Conservation (phyloP, 2,888 invertebrate genomes). For the Mimumesa dahlbomi region DNA sequence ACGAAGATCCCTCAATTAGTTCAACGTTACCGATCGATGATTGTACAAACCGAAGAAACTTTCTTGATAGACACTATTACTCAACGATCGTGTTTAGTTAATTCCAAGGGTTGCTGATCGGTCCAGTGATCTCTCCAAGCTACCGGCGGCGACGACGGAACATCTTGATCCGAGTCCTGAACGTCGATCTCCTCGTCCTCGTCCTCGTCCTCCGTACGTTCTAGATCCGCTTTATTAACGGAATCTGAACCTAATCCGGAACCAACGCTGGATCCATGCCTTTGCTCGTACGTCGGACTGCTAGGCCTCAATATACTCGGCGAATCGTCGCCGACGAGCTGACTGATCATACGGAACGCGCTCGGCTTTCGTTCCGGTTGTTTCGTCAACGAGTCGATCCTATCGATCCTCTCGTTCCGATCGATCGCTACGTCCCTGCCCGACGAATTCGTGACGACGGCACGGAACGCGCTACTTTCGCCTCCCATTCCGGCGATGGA, state of each 20-base stretch:
- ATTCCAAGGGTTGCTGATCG: slow-evolving; percentile 85
- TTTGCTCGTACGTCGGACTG: slow-evolving; percentile 59
- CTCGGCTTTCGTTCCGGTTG: slow-evolving; percentile 73
- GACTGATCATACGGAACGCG: slow-evolving; percentile 78
- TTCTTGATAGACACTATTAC: no score
- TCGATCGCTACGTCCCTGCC: slow-evolving; percentile 45
- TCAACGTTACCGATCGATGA: no score
- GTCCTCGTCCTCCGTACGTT: slow-evolving; percentile 64
- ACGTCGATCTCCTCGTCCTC: slow-evolving; percentile 92
- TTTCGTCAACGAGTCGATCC: slow-evolving; percentile 50
- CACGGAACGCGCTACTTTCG: slow-evolving; percentile 93
- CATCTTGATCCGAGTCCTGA: slow-evolving; percentile 88
- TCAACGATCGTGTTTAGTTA: slow-evolving; percentile 88
- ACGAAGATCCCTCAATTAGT: no score
- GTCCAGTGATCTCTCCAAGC: slow-evolving; percentile 77
- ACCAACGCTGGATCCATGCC: slow-evolving; percentile 67
- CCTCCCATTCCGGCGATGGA: slow-evolving; percentile 88
- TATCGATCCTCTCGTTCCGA: slow-evolving; percentile 56
- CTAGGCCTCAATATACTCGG: slow-evolving; percentile 55
- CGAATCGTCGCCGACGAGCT: slow-evolving; percentile 74
- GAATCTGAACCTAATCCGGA: slow-evolving; percentile 17
- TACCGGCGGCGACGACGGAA: slow-evolving; percentile 79
- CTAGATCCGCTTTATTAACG: slow-evolving; percentile 42
- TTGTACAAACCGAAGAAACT: no score
- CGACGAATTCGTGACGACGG: slow-evolving; percentile 85